Percentiles rank a stretch among this genome's conserved stretches.
phyloP scores from a whole-genome alignment of 2,888 invertebrate species.

The Rhaphigaster nebulosa region DNA sequence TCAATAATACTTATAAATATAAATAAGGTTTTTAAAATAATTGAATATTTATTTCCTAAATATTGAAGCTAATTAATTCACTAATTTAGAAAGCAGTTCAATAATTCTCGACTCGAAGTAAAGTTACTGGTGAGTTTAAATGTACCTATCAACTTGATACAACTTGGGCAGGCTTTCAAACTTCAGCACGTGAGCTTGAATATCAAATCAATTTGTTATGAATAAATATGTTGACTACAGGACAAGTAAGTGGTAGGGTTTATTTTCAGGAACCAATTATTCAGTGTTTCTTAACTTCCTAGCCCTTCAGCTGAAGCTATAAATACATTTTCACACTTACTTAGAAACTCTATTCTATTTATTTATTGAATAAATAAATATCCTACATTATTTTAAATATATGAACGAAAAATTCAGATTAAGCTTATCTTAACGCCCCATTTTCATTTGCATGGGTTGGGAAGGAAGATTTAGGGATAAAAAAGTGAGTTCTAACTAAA shows the following conservation, averaged over 20 bases:
- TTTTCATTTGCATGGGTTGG: too few relatives aligned
- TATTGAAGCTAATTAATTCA: background rate
- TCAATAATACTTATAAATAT: too few relatives aligned
- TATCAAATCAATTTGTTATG: background rate
- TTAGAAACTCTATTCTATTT: too few relatives aligned
- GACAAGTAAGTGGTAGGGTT: background rate
- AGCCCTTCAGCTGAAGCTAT: background rate
- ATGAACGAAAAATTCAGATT: too few relatives aligned
- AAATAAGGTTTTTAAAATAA: background rate
- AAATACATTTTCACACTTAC: background rate
- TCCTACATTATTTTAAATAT: too few relatives aligned
- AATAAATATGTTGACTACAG: background rate
- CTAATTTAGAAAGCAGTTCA: background rate
- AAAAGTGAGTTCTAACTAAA: too few relatives aligned
- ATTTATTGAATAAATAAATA: too few relatives aligned
- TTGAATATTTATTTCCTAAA: background rate
- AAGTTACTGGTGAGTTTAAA: background rate
- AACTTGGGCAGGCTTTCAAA: background rate
- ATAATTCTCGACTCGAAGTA: background rate
- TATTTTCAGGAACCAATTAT: background rate
- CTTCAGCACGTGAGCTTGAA: background rate
- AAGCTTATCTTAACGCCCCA: too few relatives aligned
- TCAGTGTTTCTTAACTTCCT: background rate
- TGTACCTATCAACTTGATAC: background rate
- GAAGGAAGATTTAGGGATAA: too few relatives aligned